Conservation (phyloP, 2,888 invertebrate species). For the Tipula unca region DNA sequence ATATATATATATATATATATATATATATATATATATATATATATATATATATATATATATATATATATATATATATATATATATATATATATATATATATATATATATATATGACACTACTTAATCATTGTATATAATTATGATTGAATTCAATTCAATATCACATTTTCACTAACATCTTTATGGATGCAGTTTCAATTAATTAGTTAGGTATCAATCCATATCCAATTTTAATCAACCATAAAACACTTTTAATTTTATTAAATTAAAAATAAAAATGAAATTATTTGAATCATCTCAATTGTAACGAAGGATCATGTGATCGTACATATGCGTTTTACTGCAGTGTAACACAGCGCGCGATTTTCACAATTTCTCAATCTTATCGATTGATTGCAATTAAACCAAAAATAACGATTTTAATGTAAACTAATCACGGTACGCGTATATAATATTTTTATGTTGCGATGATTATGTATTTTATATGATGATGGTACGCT, state of each 20-base stretch:
- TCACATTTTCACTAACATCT: no score
- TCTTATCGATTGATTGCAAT: background rate
- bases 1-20: no score
- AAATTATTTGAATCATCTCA: background rate
- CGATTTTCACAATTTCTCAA: background rate
- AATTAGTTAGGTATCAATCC: background rate
- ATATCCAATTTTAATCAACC: background rate
- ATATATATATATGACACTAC: no score
- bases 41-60: no score
- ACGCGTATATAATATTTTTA: background rate
- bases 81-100: no score
- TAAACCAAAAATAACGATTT: background rate
- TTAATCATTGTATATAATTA: no score
- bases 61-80: no score
- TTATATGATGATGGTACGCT: background rate
- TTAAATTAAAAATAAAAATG: background rate
- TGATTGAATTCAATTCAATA: no score
- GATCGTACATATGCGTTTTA: background rate
- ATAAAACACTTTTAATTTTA: background rate
- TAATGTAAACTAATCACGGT: background rate
- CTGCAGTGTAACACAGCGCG: background rate
- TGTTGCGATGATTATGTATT: background rate
- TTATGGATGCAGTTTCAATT: no score
- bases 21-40: no score
- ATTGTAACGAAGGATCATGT: background rate